phyloP scores from a whole-genome alignment of 2,888 invertebrate species.

The Hirtodrosophila alboralis region DNA sequence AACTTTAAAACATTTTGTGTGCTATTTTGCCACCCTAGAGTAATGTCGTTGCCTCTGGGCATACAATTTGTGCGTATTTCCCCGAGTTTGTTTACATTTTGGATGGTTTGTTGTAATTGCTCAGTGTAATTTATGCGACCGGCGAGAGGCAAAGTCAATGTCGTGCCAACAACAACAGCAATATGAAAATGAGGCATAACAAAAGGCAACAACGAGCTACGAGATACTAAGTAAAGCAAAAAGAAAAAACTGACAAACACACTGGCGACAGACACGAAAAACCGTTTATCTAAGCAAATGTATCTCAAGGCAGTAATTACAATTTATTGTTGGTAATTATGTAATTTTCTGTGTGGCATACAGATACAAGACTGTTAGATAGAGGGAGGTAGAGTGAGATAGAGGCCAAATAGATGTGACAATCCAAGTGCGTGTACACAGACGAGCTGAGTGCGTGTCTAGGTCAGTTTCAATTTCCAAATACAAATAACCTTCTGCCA shows the following conservation, averaged over 20 bases:
- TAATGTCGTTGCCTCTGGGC: slow-evolving; percentile 26
- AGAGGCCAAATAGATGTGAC: slow-evolving; percentile 29
- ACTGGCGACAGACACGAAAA: slow-evolving; percentile 46
- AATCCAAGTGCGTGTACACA: slow-evolving; percentile 47
- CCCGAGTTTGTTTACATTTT: slow-evolving; percentile 55
- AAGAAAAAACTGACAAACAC: slow-evolving; percentile 36
- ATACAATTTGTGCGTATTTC: slow-evolving; percentile 51
- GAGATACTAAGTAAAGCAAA: slow-evolving; percentile 12
- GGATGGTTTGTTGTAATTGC: slow-evolving; percentile 63
- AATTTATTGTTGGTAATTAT: slow-evolving; percentile 79
- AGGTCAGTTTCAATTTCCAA: slow-evolving; percentile 31
- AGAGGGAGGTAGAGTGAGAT: neutral
- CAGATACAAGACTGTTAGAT: slow-evolving; percentile 37
- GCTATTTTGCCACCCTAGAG: slow-evolving; percentile 17
- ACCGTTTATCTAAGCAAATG: slow-evolving; percentile 66
- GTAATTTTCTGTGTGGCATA: slow-evolving; percentile 65
- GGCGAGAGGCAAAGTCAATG: slow-evolving; percentile 72
- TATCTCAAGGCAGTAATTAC: slow-evolving; percentile 77
- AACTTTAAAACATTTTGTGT: slow-evolving; percentile 61
- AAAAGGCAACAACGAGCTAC: slow-evolving; percentile 8
- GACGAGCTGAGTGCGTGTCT: slow-evolving; percentile 41
- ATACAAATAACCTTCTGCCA: slow-evolving; percentile 5
- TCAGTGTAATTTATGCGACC: slow-evolving; percentile 72
- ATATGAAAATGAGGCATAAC: slow-evolving; percentile 43
- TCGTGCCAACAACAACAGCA: slow-evolving; percentile 36